Percentiles rank a stretch among this genome's conserved stretches.
phyloP scores from a whole-genome alignment of 2,888 invertebrate genomes.

The Phlogophora meticulosa region DNA sequence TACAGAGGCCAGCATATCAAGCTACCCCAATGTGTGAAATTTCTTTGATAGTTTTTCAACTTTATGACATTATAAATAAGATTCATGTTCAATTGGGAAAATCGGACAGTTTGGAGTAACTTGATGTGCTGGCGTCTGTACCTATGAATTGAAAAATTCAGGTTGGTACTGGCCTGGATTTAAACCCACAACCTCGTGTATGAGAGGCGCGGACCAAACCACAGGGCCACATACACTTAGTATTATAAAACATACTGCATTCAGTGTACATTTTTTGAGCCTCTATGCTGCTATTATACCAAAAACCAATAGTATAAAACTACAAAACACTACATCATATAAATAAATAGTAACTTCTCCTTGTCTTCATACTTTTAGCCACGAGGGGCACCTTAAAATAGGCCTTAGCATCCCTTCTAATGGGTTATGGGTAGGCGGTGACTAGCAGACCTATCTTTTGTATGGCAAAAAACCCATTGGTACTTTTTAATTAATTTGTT shows the following conservation, averaged over 20 bases:
- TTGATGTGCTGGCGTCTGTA: too few relatives aligned
- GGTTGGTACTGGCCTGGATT: too few relatives aligned
- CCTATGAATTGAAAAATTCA: too few relatives aligned
- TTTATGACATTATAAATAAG: too few relatives aligned
- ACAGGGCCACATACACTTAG: too few relatives aligned
- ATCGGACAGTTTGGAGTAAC: too few relatives aligned
- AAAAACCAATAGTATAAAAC: slow-evolving; percentile 3
- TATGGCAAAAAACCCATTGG: not conserved
- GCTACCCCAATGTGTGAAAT: too few relatives aligned
- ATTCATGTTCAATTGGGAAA: too few relatives aligned
- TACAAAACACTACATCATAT: not conserved
- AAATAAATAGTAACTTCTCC: not conserved
- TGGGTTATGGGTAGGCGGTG: not conserved
- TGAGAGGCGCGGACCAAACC: too few relatives aligned
- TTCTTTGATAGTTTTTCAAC: too few relatives aligned
- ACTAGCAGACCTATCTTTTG: not conserved
- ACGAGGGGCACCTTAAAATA: not conserved
- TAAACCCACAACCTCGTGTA: too few relatives aligned
- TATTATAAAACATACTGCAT: not conserved
- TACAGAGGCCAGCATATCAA: not conserved
- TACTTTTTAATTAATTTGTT: not conserved
- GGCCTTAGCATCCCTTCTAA: not conserved
- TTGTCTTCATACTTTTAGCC: not conserved
- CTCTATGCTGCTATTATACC: not conserved
- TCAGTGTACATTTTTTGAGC: not conserved